Evolutionary conservation across 2,888 invertebrate species (phyloP).

Genomic region (Octonoba sinensis): DNA sequence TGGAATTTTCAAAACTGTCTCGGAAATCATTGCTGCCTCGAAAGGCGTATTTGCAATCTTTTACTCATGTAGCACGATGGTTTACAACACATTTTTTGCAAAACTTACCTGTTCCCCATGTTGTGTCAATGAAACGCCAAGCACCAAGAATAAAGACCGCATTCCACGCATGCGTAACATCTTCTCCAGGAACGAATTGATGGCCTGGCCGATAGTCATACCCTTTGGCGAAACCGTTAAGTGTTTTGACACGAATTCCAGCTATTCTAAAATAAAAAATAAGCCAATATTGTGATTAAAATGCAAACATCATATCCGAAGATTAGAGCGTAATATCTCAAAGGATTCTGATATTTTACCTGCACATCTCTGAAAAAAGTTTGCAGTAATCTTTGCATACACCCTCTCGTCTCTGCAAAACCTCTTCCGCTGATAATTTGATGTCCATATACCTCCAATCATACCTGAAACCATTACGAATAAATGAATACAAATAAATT

Average conservation of each 20-base stretch:
- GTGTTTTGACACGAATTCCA: constrained; percentile 68
- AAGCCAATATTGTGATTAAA: background rate
- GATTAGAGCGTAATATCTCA: too few relatives aligned
- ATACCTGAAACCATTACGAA: constrained; percentile 66
- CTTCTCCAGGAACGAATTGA: constrained; percentile 67
- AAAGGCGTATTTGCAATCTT: too few relatives aligned
- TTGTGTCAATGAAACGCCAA: constrained; percentile 69
- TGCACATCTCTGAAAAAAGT: constrained; percentile 68
- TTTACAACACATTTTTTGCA: too few relatives aligned
- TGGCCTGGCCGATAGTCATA: constrained; percentile 68
- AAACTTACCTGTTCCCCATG: constrained; percentile 67
- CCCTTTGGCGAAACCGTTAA: constrained; percentile 69
- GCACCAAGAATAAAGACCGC: constrained; percentile 69
- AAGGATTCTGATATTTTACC: constrained; percentile 39
- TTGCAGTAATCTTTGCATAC: constrained; percentile 68
- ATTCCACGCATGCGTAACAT: constrained; percentile 68
- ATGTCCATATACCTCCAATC: constrained; percentile 68
- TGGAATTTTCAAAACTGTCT: too few relatives aligned
- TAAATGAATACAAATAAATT: too few relatives aligned
- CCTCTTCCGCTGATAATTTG: constrained; percentile 67
- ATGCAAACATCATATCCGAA: too few relatives aligned
- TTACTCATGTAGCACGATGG: too few relatives aligned
- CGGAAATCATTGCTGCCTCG: too few relatives aligned
- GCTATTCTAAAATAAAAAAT: constrained; percentile 60
- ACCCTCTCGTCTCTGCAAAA: constrained; percentile 67